These are phyloP conservation scores for Bungarus multicinctus DNA, from an alignment of 2,113 vertebrate genomes.

Conservation along the genomic window DNA sequence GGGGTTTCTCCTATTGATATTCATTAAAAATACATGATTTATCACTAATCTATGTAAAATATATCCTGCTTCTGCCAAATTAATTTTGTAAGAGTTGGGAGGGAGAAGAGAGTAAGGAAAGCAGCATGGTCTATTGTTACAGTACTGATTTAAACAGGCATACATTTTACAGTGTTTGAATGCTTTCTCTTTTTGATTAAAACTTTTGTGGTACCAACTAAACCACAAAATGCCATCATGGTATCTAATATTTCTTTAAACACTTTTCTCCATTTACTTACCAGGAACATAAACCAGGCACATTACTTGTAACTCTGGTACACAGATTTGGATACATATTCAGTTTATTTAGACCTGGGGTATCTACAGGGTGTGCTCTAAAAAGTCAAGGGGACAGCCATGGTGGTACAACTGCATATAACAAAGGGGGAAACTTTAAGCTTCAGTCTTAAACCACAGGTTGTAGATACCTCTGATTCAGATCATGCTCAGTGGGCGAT, in stretches of 20 bases:
- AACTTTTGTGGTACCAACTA: conserved; percentile 64
- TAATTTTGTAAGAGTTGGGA: conserved; percentile 80
- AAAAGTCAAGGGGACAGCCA: background rate
- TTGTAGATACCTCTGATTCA: background rate
- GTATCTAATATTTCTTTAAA: conserved; percentile 35
- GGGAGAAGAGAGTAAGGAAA: conserved; percentile 63
- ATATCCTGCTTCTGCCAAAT: conserved; percentile 78
- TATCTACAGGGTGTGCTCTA: background rate
- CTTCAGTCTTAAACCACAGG: background rate
- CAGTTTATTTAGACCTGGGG: background rate
- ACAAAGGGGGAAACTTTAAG: background rate
- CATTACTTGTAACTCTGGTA: background rate
- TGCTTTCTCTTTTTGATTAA: conserved; percentile 72
- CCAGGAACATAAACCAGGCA: background rate
- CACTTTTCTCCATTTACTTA: background rate
- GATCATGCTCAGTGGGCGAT: background rate
- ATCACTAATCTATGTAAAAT: conserved; percentile 87
- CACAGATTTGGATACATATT: background rate
- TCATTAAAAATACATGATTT: conserved; percentile 95
- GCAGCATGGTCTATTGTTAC: conserved; percentile 78
- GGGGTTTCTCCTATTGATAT: conserved; percentile 91
- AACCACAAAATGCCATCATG: conserved; percentile 62
- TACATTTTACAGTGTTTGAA: conserved; percentile 70
- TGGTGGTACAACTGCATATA: background rate
- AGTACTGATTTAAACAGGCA: conserved; percentile 71